Evolutionary conservation across 2,888 invertebrate genomes (phyloP), one percentile per base, ranked within the genome.

Genomic region (Cepaea hortensis): DNA sequence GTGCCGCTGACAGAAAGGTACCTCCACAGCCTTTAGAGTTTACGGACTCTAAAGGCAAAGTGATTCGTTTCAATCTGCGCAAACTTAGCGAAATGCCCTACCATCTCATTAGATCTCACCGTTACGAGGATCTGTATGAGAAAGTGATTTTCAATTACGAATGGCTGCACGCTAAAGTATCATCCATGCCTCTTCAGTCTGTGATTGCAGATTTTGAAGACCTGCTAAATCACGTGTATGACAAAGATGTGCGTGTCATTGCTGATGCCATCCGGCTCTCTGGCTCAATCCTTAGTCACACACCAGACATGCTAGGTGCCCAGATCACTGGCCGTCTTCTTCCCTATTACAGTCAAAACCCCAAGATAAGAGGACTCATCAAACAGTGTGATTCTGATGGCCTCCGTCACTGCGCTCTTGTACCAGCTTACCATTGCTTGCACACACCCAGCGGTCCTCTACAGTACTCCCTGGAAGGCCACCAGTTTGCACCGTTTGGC

Each of bases 391-490:
- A 99, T 94, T 96, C 96, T 46, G 97, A 97, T 92, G 99, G 99
- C 0, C 97, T 97, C 65, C 96, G 96, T 81, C 97, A 98, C 92
- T 98, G 98, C 88, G 97, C 98, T 0, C 94, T 99, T 83, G 95
- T 98, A 90, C 99, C 99, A 0, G 96, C 97, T 0, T 98, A 98
- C 94, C 99, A 99, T 94, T 99, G 98, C 92, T 95, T 99, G 89
- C 99, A 99, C 93, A 99, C 99, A 1, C 99, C 99, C n/a, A 99
- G 99, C 77, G 99, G 99, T 2, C 99, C 99, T 0, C 95, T 99
- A 7, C 99, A 99, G 97, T 99, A 98, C 94, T 99, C 99, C 0
- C 95, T 99, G 77, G 99, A 99, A 95, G 99, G 99, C 0, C 99
- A 99, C 94, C 98, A 98, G 93, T 99, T 99, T 93, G 99, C 99